Evolutionary conservation across 92 coral and sea anemone species (phyloP), one percentile per base, ranked within the genome.

Genomic region (Paragorgia papillata): DNA sequence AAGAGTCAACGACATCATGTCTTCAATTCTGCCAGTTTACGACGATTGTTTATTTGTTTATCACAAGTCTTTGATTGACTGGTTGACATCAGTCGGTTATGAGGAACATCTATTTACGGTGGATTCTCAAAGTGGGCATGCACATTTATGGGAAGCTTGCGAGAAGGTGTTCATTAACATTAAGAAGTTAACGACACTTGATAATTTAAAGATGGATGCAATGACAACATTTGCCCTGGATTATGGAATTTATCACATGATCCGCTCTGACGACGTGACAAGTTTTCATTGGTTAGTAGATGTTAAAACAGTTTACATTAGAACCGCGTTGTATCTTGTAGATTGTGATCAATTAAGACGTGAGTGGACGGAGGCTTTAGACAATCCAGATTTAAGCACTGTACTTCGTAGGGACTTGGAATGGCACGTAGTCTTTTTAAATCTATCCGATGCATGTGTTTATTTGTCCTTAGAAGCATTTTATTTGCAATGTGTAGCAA

Each of bases 11-110:
- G 66, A 25, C 13, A 40, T 54, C 40, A 55, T 80, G 28, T 69
- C 79, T 10, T 57, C 61, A 10, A n/a, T 80, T 14, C 69, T 80
- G 37, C 84, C 84, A 28, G 27, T 80, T 34, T 75, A 80, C 37
- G 44, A 69, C 69, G 66, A 80, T 40, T 62, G 51, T 66, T 22
- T 80, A 18, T 69, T 60, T 9, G 84, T 80, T 24, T 69, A 68
- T 30, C 84, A 80, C 69, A 80, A 69, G 34, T 80, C 84, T 20
- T 34, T 80, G 56, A 22, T 34, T 18, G 84, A 80, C 29, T 80
- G 84, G 84, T 58, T 80, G 20, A 54, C 33, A 4, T 64, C 21
- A 15, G 31, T 14, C 14, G 84, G 63, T 37, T 41, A 80, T 9
- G 58, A 69, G n/a, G 68, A 40, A 29, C 84, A 80, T 30, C 20